Evolutionary conservation across 1,140 invertebrate genomes (phyloP).

Genomic region (Samia ricini): DNA sequence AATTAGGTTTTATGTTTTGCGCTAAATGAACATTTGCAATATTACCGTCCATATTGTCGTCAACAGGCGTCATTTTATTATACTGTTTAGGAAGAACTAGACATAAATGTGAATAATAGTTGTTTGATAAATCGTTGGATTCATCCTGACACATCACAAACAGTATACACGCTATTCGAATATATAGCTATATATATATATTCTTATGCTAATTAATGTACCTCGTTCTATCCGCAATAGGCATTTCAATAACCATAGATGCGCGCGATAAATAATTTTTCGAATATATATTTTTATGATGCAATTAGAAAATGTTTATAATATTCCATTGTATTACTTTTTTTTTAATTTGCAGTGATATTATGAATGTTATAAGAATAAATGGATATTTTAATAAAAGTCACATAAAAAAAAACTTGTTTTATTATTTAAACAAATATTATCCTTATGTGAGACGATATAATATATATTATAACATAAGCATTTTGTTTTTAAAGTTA

Average conservation of each 20-base stretch:
- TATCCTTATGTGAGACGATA: not conserved
- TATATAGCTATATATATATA: not conserved
- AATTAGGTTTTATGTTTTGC: no score
- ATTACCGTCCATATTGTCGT: not conserved
- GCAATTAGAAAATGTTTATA: constrained; percentile 71
- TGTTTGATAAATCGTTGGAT: not conserved
- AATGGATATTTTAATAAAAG: constrained; percentile 78
- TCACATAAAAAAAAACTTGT: constrained; percentile 70
- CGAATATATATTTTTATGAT: constrained; percentile 53
- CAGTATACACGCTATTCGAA: not conserved
- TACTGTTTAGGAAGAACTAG: not conserved
- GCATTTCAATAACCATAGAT: not conserved
- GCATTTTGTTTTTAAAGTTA: not conserved
- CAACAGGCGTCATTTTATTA: not conserved
- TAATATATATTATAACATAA: no score
- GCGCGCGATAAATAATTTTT: constrained; percentile 9
- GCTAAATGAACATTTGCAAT: no score
- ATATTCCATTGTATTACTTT: constrained; percentile 76
- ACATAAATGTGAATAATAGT: not conserved
- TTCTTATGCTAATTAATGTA: not conserved
- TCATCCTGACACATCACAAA: not conserved
- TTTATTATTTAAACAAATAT: constrained; percentile 36
- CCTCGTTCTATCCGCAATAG: not conserved
- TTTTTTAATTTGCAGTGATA: constrained; percentile 77
- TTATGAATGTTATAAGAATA: constrained; percentile 77